Base-by-base conservation (phyloP, 2,888 invertebrate genomes). In the Ectemnius continuus region DNA sequence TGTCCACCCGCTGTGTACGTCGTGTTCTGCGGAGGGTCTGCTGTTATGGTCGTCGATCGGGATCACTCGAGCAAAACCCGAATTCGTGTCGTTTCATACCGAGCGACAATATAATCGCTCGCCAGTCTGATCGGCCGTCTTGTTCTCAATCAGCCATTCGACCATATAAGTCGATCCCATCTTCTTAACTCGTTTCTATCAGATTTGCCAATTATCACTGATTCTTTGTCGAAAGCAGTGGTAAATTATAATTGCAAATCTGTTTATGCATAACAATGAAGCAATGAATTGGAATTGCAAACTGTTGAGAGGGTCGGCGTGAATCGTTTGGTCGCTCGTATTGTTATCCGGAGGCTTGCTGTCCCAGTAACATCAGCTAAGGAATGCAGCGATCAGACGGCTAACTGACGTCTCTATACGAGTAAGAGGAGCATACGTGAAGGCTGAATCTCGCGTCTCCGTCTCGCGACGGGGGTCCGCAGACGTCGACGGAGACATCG, bases 401-500 rank as follows among this genome's bases (percentile, higher is more conserved):
- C 87, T 88, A 87, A 88, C 87, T 88, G 88, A 88, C 88, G 85
- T 88, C 88, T 88, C 88, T 88, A 88, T 88, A 88, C 80, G 61
- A 85, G 84, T 85, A 85, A 86, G 85, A 87, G 78, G 69, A 81
- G 84, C 81, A 83, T 82, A 84, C 82, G 82, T 81, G 85, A 86
- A 84, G 85, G 80, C n/a, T 16, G 52, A 52, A 16, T 14, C 52
- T 52, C 14, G 52, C 52, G 52, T 52, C 52, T 52, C n/a, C 52
- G 14, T 86, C 82, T 80, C 86, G 66, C 88, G 75, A 82, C 87
- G 84, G 88, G 89, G 89, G 89, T 89, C 86, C 86, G 82, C 88
- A 88, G 89, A 90, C 90, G 88, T 89, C 88, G 89, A 87, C 88
- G 88, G 88, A 89, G 88, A 89, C 88, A 78, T 77, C 52, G 48